Evolutionary conservation across 2,113 vertebrate species (phyloP).

Genomic region (Pterocles orientalis): DNA sequence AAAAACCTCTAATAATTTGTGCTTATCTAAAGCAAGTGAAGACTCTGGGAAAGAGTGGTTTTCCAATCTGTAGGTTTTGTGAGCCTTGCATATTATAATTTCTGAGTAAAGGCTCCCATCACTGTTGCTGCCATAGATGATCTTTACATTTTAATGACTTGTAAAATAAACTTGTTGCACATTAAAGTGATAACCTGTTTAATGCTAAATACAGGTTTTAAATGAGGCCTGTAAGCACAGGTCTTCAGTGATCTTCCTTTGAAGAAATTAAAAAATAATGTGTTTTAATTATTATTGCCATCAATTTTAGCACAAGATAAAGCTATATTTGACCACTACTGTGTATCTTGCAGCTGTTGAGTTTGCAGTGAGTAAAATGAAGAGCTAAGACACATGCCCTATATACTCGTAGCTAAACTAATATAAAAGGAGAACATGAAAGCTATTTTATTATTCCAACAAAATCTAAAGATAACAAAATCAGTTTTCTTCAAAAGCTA

Average conservation of each 20-base stretch:
- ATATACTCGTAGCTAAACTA: conserved; percentile 21
- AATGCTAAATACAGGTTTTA: not conserved
- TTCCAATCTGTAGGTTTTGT: not conserved
- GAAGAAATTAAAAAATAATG: not conserved
- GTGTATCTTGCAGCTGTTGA: not conserved
- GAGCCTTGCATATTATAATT: not conserved
- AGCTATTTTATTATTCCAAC: conserved; percentile 20
- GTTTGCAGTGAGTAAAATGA: not conserved
- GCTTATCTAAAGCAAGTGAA: not conserved
- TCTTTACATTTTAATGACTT: not conserved
- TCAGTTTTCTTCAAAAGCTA: conserved; percentile 17
- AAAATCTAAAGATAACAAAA: conserved; percentile 3
- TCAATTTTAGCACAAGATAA: not conserved
- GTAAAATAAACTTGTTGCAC: not conserved
- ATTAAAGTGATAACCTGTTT: not conserved
- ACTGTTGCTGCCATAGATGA: not conserved
- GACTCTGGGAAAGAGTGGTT: not conserved
- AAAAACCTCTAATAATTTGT: not conserved
- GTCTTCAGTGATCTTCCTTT: not conserved
- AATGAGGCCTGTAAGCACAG: not conserved
- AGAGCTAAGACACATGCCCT: not conserved
- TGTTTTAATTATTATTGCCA: not conserved
- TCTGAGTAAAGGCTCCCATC: not conserved
- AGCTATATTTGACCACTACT: not conserved
- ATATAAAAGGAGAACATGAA: conserved; percentile 36